phyloP scores from a whole-genome alignment of 2,113 vertebrate species.

The Nansenia antarctica region DNA sequence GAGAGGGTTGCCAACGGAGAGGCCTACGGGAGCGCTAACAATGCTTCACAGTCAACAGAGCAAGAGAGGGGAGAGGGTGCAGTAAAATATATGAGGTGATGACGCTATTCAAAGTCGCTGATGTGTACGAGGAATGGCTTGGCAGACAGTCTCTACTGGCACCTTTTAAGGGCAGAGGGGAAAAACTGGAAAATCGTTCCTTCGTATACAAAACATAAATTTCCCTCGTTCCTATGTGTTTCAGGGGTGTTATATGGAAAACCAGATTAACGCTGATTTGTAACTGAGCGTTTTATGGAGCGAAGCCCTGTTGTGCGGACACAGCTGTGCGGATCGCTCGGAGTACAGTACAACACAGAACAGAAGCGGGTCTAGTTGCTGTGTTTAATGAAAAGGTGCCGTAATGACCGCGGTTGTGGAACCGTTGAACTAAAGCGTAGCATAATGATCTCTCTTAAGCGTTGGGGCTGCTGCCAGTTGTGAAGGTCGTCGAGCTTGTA shows the following conservation, averaged over 20 bases:
- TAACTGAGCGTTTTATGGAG: neutral
- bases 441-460: too few relatives aligned
- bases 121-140: conserved; percentile 26
- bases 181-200: neutral
- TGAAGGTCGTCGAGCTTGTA: neutral
- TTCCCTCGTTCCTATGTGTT: neutral
- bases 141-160: neutral
- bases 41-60: neutral
- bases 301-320: conserved; percentile 12
- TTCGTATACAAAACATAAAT: too few relatives aligned
- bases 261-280: neutral
- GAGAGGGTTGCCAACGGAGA: neutral
- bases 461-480: neutral
- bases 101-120: neutral
- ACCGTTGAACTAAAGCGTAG: neutral
- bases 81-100: conserved; percentile 15
- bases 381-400: too few relatives aligned
- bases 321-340: neutral
- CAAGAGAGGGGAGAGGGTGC: conserved; percentile 14
- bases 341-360: neutral
- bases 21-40: neutral
- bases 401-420: neutral
- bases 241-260: conserved; percentile 24
- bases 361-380: neutral
- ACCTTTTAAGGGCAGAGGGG: neutral